phyloP scores from a whole-genome alignment of 1,140 invertebrate species.

The Nomia melanderi region DNA sequence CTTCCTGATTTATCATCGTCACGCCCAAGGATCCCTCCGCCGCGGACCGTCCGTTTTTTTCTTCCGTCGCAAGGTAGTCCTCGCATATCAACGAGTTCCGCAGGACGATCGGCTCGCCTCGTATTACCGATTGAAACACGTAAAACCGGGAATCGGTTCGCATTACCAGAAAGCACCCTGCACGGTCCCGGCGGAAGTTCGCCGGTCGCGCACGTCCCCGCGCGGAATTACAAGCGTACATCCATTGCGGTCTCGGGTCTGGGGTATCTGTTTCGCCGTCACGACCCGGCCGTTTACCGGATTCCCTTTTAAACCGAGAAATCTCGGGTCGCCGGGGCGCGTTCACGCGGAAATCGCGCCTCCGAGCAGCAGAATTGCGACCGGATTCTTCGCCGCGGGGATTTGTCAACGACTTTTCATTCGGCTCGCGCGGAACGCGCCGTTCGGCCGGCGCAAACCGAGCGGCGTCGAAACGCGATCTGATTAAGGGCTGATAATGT shows the following conservation, averaged over 20 bases:
- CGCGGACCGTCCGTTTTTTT: background rate
- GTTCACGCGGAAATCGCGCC: no score
- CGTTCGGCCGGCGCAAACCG: no score
- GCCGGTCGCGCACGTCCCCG: slow-evolving; percentile 13
- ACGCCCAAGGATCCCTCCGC: background rate
- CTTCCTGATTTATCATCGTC: slow-evolving; percentile 8
- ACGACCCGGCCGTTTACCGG: slow-evolving; percentile 8
- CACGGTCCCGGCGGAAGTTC: slow-evolving; percentile 3
- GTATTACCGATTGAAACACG: background rate
- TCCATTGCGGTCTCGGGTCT: slow-evolving; percentile 13
- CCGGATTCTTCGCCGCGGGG: no score
- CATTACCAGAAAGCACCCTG: slow-evolving; percentile 2
- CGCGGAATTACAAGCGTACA: slow-evolving; percentile 35
- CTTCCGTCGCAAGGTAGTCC: background rate
- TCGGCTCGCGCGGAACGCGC: no score
- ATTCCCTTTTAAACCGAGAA: background rate
- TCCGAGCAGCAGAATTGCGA: no score
- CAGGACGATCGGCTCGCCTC: slow-evolving; percentile 6
- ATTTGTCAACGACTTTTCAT: no score
- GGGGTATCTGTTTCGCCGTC: background rate
- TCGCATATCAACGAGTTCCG: slow-evolving; percentile 8
- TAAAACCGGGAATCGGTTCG: background rate
- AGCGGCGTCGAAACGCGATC: no score
- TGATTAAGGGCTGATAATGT: no score
- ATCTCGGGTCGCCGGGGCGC: background rate